phyloP scores from a whole-genome alignment of 2,113 vertebrate species.

The Thymallus thymallus region DNA sequence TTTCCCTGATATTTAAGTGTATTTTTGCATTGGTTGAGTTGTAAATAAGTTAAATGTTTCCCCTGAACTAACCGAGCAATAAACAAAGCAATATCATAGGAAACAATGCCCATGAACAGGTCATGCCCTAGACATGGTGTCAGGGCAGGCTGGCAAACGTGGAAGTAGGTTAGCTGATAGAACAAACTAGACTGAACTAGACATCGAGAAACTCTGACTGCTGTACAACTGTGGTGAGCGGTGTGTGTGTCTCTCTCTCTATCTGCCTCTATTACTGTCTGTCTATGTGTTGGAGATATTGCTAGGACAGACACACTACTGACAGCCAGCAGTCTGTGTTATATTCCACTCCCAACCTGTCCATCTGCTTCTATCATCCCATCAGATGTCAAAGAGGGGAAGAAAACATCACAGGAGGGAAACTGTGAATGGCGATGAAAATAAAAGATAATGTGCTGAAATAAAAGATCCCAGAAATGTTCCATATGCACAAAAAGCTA shows the following conservation, averaged over 20 bases:
- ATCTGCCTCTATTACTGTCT: too few species aligned
- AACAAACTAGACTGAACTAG: constrained; percentile 32
- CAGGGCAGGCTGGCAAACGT: constrained; percentile 15
- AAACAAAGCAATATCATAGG: constrained; percentile 16
- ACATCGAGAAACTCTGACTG: constrained; percentile 36
- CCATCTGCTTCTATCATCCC: too few species aligned
- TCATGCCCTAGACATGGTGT: constrained; percentile 14
- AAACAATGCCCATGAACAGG: constrained; percentile 27
- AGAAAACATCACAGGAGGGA: too few species aligned
- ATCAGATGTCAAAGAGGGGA: too few species aligned
- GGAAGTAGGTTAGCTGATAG: constrained; percentile 10
- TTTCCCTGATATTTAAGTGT: constrained; percentile 13
- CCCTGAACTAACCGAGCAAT: constrained; percentile 21
- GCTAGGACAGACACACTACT: too few species aligned
- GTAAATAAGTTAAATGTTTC: constrained; percentile 19
- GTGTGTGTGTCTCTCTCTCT: background rate
- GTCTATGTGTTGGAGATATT: too few species aligned
- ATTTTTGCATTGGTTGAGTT: background rate
- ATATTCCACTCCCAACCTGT: too few species aligned
- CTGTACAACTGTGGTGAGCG: constrained; percentile 59
- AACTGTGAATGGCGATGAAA: too few species aligned
- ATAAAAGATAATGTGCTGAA: too few species aligned
- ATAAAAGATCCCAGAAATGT: too few species aligned
- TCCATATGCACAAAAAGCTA: too few species aligned
- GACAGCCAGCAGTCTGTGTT: too few species aligned